Evolutionary conservation across 2,797 vertebrate genomes (phyloP).

Genomic region (Moxostoma hubbsi): DNA sequence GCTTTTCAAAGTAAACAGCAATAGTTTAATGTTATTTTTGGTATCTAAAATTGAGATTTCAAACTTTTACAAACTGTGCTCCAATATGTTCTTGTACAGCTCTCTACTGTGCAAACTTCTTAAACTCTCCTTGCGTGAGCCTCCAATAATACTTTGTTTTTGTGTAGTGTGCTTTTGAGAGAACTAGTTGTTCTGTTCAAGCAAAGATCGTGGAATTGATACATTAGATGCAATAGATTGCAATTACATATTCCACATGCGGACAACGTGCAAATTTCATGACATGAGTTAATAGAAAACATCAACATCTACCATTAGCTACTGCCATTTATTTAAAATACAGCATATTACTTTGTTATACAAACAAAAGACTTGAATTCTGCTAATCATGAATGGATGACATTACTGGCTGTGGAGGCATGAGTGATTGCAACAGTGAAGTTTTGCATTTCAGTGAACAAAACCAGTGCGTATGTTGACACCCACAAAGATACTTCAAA

Average conservation of each 20-base stretch:
- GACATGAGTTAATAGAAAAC: neutral
- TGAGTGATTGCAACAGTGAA: conserved; percentile 51
- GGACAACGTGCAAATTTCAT: neutral
- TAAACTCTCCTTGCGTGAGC: neutral
- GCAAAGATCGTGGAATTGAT: neutral
- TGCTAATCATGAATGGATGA: conserved; percentile 58
- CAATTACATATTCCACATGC: neutral
- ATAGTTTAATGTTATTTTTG: neutral
- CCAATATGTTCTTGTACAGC: neutral
- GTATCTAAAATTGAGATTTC: neutral
- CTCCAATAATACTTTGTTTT: neutral
- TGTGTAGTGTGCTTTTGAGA: neutral
- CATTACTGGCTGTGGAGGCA: conserved; percentile 46
- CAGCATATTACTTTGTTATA: conserved; percentile 57
- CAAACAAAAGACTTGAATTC: conserved; percentile 58
- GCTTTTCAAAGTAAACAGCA: no score
- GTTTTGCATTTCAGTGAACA: conserved; percentile 51
- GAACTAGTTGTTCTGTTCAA: neutral
- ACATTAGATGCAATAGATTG: neutral
- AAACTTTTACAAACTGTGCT: neutral
- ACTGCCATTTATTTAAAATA: conserved; percentile 70
- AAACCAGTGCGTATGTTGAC: conserved; percentile 24
- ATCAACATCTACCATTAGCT: conserved; percentile 50
- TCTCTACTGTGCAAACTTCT: conserved; percentile 13
- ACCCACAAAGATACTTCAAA: neutral